These are phyloP conservation scores for Calycopis cecrops DNA, from an alignment of 1,140 invertebrate genomes.

Conservation along the genomic window DNA sequence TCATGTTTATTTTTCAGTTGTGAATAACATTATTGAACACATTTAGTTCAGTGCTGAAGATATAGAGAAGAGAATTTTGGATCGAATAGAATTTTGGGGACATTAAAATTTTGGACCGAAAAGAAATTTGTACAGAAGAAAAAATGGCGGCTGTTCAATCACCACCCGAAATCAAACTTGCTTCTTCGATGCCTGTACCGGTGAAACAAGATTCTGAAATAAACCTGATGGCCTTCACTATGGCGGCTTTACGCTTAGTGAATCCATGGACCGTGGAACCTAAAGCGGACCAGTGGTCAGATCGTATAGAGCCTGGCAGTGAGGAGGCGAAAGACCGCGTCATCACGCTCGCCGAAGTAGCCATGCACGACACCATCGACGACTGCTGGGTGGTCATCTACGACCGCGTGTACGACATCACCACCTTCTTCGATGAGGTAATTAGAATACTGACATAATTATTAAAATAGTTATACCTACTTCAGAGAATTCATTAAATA, in stretches of 20 bases:
- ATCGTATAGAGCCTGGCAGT: conserved; percentile 38
- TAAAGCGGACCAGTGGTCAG: conserved; percentile 37
- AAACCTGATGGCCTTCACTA: conserved; percentile 60
- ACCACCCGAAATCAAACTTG: conserved; percentile 43
- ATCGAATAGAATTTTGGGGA: conserved; percentile 15
- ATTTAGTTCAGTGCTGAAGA: not conserved
- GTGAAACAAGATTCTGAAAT: conserved; percentile 49
- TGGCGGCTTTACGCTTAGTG: conserved; percentile 66
- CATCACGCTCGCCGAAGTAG: conserved; percentile 79
- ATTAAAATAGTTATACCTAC: no score
- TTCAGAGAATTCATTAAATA: no score
- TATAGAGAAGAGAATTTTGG: conserved; percentile 16
- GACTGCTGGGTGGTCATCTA: conserved; percentile 85
- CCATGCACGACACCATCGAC: conserved; percentile 78
- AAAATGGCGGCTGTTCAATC: conserved; percentile 61
- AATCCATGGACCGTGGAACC: conserved; percentile 55
- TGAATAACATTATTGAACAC: conserved; percentile 1
- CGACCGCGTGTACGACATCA: conserved; percentile 86
- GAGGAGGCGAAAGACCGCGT: conserved; percentile 57
- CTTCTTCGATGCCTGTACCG: conserved; percentile 41
- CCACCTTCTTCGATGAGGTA: conserved; percentile 81
- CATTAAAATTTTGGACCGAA: not conserved
- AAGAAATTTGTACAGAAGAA: conserved; percentile 20
- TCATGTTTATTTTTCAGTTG: conserved; percentile 19
- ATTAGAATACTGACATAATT: conserved; percentile 15